Evolutionary conservation across 2,888 invertebrate genomes (phyloP), one percentile per base, ranked within the genome.

Genomic region (Nasonia oneida): DNA sequence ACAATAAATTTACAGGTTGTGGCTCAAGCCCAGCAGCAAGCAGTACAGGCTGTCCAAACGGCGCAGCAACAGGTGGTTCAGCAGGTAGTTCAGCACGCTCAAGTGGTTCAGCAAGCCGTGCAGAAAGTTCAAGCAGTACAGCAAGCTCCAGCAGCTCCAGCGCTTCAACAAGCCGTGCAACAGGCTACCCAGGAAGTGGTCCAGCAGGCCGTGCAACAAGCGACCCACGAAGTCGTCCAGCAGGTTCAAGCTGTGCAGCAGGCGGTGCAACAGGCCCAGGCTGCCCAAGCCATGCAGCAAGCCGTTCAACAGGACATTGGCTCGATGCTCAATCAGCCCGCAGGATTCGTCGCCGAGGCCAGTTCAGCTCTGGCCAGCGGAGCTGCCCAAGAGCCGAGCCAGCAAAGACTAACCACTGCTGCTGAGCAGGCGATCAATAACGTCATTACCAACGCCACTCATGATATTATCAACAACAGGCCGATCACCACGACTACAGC

Each of bases 261-360:
- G 77, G 93, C 93, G 0, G 93, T 93, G 3, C 93, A 93, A 53
- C 93, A 93, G 33, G 93, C 92, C 0, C 93, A 93, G 85, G 93
- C 93, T 0, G 93, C 93, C 0, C 93, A 93, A 76, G 93, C 91
- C 0, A 92, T 93, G 92, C 93, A 93, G 53, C 93, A 93, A 23
- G 93, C 93, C 0, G 93, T 93, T 1, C 93, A 93, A n/a, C 93
- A 93, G 85, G 93, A 93, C 75, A 93, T 93, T 3, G 92, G 92
- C 0, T 92, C 92, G 3, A 92, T 93, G 91, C 86, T 93, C 18
- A 92, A 90, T 71, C 93, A 93, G 64, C 92, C 93, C 0, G 93
- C 92, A 0, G 91, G 92, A 4, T 93, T 93, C 67, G 93, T 93
- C 0, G 93, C 91, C 0, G 93, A 93, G 81, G 93, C 93, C 0